A percentile compares a stretch with the other conserved stretches of the same genome.
Conservation (phyloP, 2,888 invertebrate genomes). For the Pomacea canaliculata region DNA sequence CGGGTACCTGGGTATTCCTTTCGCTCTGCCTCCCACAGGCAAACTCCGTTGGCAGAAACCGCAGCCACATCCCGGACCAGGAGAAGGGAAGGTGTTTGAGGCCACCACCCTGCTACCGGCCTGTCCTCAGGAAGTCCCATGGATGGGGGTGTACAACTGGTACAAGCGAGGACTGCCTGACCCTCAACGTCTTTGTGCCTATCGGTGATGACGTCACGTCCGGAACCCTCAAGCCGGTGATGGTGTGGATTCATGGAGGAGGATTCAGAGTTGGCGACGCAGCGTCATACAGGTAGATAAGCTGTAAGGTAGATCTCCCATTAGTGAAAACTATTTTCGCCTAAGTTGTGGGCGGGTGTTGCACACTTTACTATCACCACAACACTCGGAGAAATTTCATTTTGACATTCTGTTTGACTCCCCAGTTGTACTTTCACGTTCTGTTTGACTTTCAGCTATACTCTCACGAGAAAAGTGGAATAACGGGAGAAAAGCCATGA, state of each 20-base stretch:
- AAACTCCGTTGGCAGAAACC: constrained; percentile 26
- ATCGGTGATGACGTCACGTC: not conserved
- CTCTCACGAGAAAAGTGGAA: too few relatives aligned
- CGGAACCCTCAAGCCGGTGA: not conserved
- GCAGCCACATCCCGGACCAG: constrained; percentile 22
- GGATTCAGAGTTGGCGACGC: not conserved
- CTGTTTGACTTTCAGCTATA: too few relatives aligned
- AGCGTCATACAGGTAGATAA: not conserved
- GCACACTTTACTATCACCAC: too few relatives aligned
- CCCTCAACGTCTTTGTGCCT: constrained; percentile 3
- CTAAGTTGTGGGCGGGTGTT: too few relatives aligned
- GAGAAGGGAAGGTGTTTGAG: constrained; percentile 8
- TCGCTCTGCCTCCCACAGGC: constrained; percentile 32
- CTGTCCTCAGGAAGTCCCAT: constrained; percentile 5
- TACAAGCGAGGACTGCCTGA: constrained; percentile 8
- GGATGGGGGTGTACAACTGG: constrained; percentile 8
- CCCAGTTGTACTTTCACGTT: too few relatives aligned
- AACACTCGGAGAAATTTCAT: too few relatives aligned
- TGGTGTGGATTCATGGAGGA: constrained; percentile 5
- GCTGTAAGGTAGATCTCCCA: too few relatives aligned
- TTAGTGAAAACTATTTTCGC: too few relatives aligned
- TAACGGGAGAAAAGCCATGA: too few relatives aligned
- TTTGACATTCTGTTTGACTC: too few relatives aligned
- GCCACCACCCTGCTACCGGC: constrained; percentile 4
- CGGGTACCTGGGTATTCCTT: constrained; percentile 29